phyloP scores from a whole-genome alignment of 2,797 vertebrate genomes.

The Microctenopoma steveboyesi region DNA sequence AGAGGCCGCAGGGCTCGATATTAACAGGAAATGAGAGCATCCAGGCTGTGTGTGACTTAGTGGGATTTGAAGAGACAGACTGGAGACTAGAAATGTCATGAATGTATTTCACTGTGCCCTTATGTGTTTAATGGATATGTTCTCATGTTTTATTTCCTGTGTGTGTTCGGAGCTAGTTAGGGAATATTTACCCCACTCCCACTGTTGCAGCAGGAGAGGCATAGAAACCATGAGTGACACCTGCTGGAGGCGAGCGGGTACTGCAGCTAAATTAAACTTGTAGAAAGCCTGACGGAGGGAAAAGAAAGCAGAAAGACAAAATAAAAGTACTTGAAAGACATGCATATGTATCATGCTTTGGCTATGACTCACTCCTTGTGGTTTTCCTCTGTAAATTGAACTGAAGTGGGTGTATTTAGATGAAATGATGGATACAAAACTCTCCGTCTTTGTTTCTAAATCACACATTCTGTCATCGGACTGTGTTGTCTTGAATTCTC shows the following conservation, averaged over 20 bases:
- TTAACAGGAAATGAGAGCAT: conserved; percentile 35
- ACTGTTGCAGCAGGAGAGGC: conserved; percentile 17
- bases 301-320: background rate
- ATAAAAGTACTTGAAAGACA: background rate
- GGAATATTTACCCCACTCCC: conserved; percentile 8
- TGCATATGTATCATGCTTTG: background rate
- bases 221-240: conserved; percentile 76
- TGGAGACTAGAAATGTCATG: background rate
- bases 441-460: conserved; percentile 40
- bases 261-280: conserved; percentile 43
- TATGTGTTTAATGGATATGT: background rate
- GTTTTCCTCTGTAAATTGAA: conserved; percentile 15
- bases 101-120: background rate
- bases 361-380: background rate
- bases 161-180: conserved; percentile 9
- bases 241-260: conserved; percentile 69
- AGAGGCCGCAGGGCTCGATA: conserved; percentile 22
- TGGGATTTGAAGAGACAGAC: conserved; percentile 22
- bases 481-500: conserved; percentile 35
- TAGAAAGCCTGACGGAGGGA: background rate
- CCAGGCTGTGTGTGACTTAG: background rate
- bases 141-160: background rate
- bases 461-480: conserved; percentile 45
- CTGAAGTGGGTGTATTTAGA: conserved; percentile 5
- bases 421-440: conserved; percentile 22